Base-by-base conservation (phyloP, 2,113 vertebrate genomes). In the Pao palembangensis region DNA sequence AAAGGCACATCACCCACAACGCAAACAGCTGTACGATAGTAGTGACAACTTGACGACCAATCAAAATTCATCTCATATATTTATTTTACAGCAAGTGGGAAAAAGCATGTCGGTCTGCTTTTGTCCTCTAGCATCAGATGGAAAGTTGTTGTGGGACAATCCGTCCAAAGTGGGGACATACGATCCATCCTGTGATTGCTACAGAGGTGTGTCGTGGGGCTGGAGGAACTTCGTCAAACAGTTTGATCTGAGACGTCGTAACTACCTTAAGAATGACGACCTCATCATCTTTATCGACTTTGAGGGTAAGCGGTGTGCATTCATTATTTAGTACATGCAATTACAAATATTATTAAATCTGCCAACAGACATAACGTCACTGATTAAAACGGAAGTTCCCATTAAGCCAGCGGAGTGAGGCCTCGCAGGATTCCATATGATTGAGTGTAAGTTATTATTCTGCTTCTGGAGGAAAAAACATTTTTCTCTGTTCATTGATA, bases 201-300 rank as follows among this genome's bases (percentile, higher is more conserved):
- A 67, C 71, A 77, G 79, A 62, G 60, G 89, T 2, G 0, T 0
- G n/a, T 68, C 76, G 0, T 38, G 28, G 74, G 90, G 90, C 46
- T 90, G 89, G 89, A 46, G 54, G 0, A 88, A 60, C 60, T 83
- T 91, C 10, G 64, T 91, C 50, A 88, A 89, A 59, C 85, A 91
- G 69, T 89, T 87, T 18, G 88, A 91, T 75, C 85, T 91, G 48
- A 73, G 25, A 13, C 55, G 88, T 11, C 82, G 88, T 6, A 88
- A 82, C 68, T 90, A 90, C 60, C 82, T 88, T 15, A 90, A 91
- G 79, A 89, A 90, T 0, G 87, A 90, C 51, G 88, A 91, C 80
- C 90, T 90, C 65, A 88, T 90, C 44, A 82, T 90, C 77, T 80
- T 90, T n/a, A 13, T 88, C 3, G 83, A 90, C 74, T 91, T 90